Evolutionary conservation across 2,113 vertebrate species (phyloP).

Genomic region (Xiphophorus hellerii): DNA sequence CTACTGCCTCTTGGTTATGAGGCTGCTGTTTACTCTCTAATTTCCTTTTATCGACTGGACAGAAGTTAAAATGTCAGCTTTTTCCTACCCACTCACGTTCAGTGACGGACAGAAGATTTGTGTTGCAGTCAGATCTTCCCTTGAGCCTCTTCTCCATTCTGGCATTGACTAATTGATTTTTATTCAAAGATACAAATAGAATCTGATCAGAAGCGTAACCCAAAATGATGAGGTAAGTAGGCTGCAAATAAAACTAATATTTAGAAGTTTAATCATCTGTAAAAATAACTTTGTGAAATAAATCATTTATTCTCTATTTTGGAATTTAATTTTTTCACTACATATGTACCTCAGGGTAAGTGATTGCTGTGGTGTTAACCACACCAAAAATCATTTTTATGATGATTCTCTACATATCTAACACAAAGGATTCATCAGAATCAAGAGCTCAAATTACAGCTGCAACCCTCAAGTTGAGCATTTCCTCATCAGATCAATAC

Average conservation of each 20-base stretch:
- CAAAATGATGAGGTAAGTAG: background rate
- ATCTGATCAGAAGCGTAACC: too few relatives aligned
- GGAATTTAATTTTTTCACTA: too few relatives aligned
- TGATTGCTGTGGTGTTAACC: background rate
- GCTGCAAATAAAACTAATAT: background rate
- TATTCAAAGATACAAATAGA: background rate
- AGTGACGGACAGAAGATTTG: background rate
- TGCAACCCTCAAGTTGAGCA: background rate
- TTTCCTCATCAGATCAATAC: constrained; percentile 5
- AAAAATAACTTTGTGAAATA: background rate
- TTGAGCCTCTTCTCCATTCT: background rate
- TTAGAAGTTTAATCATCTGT: background rate
- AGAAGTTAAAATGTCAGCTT: constrained; percentile 1
- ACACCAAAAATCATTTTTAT: background rate
- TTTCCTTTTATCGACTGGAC: constrained; percentile 10
- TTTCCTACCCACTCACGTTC: background rate
- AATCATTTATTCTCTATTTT: background rate
- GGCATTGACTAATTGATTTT: background rate
- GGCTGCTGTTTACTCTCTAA: constrained; percentile 1
- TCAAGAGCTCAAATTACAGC: background rate
- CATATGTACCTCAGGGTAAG: too few relatives aligned
- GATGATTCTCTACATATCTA: background rate
- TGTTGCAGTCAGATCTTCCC: background rate
- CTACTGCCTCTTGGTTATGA: background rate
- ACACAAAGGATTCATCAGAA: background rate